phyloP scores from a whole-genome alignment of 2,797 vertebrate genomes.

The Spea hammondii region DNA sequence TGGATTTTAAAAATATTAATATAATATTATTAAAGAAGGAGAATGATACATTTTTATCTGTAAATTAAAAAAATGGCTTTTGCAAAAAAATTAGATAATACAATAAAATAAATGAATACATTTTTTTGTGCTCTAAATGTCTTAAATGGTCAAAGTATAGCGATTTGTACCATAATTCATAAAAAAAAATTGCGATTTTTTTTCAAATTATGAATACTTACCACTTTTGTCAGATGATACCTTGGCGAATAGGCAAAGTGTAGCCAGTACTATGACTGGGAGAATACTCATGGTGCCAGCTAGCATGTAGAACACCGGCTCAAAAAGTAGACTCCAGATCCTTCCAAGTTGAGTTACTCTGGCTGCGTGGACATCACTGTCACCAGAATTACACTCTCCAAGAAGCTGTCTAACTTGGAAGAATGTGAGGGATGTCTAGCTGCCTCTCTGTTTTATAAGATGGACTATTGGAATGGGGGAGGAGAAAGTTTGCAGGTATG shows the following conservation, averaged over 20 bases:
- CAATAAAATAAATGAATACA: neutral
- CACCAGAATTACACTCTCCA: constrained; percentile 20
- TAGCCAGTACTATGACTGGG: constrained; percentile 3
- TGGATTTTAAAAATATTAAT: too few relatives aligned
- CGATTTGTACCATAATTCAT: neutral
- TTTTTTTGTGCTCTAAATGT: neutral
- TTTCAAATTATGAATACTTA: constrained; percentile 16
- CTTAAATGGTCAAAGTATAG: neutral
- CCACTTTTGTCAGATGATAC: constrained; percentile 7
- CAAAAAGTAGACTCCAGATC: neutral
- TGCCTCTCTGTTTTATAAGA: constrained; percentile 40
- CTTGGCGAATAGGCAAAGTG: constrained; percentile 9
- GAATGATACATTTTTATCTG: too few relatives aligned
- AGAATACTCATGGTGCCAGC: constrained; percentile 34
- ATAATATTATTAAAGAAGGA: too few relatives aligned
- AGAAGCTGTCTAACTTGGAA: constrained; percentile 1
- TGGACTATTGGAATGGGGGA: constrained; percentile 43
- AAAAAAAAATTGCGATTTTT: neutral
- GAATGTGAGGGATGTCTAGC: constrained; percentile 6
- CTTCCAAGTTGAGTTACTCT: constrained; percentile 14
- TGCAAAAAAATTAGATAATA: neutral
- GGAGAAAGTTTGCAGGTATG: constrained; percentile 44
- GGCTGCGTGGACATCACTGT: constrained; percentile 30
- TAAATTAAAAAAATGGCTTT: too few relatives aligned
- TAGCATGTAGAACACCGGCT: neutral